Evolutionary conservation across 2,797 vertebrate genomes (phyloP), one percentile per base, ranked within the genome.

Genomic region (Pogonophryne albipinna): DNA sequence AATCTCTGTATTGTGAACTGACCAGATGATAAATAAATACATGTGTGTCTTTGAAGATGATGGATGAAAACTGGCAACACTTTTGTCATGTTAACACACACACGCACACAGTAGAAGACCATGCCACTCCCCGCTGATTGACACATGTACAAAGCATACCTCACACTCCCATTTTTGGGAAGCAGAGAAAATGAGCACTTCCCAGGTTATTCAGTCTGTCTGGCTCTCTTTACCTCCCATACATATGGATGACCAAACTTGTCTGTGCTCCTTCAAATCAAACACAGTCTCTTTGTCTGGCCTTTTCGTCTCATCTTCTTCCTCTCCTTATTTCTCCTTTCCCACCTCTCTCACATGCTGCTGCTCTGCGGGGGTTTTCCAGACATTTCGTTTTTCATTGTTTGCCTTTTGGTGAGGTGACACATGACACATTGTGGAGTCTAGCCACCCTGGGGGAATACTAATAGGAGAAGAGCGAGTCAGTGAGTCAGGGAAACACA

Each of bases 351-450:
- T 83, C 52, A 20, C 67, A 80, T 72, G 56, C 71, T 53, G 67
- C 58, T 1, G 55, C 65, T 47, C 60, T n/a, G 49, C 45, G 19
- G 58, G 75, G 58, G 60, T 88, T 78, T 76, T 79, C 47, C 44
- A 83, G 72, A 74, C 76, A 66, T 79, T 84, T 73, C 11, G 23
- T 70, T 88, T 88, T 85, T 86, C 74, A 84, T 85, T 80, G 79
- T 90, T 90, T 90, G 83, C 75, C 83, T 87, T 80, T 67, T 77
- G 79, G 80, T 78, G 87, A 83, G 77, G 76, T 82, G 90, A 91
- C 89, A 90, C 79, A 65, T 47, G 66, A 80, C 82, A 88, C 86
- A 82, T 64, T 71, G 87, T 81, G 71, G 71, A 86, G 87, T 80
- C 67, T 62, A 50, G 69, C 80, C 87, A 79, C 81, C 78, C 79